A percentile compares a stretch with the other conserved stretches of the same genome.
phyloP scores from a whole-genome alignment of 2,888 invertebrate species.

The Folsomia candida region DNA sequence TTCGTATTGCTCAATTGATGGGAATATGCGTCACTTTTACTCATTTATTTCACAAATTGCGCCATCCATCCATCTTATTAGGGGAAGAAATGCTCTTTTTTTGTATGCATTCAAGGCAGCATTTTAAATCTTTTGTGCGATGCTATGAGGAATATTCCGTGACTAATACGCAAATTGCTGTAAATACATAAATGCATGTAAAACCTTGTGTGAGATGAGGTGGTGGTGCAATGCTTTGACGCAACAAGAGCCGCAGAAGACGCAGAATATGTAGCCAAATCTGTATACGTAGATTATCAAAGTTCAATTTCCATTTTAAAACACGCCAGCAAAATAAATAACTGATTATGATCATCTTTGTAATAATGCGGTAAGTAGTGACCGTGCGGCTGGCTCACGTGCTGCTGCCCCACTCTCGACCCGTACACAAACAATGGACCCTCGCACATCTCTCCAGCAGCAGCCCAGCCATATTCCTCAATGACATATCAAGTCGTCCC shows the following conservation, averaged over 20 bases:
- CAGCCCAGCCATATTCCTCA: not conserved
- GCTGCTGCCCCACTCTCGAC: not conserved
- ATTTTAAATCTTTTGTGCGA: not conserved
- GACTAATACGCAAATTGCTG: slow-evolving; percentile 10
- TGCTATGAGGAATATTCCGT: not conserved
- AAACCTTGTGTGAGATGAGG: not conserved
- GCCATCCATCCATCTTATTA: not conserved
- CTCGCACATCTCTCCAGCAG: not conserved
- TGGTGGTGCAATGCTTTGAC: not conserved
- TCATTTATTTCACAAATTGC: not conserved
- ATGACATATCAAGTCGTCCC: not conserved
- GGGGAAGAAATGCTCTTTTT: not conserved
- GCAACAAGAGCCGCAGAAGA: not conserved
- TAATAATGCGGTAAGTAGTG: slow-evolving; percentile 9
- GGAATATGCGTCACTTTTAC: not conserved
- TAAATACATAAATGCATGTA: not conserved
- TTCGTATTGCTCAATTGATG: not conserved
- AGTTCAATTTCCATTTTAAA: no score
- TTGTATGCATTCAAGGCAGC: no score
- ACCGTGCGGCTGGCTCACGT: slow-evolving; percentile 8
- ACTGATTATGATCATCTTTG: not conserved
- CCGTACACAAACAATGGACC: not conserved
- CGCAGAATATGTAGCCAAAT: not conserved
- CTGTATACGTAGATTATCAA: no score
- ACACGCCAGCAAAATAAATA: not conserved